Conservation (phyloP, 2,113 vertebrate genomes). For the Bubo blakistoni region DNA sequence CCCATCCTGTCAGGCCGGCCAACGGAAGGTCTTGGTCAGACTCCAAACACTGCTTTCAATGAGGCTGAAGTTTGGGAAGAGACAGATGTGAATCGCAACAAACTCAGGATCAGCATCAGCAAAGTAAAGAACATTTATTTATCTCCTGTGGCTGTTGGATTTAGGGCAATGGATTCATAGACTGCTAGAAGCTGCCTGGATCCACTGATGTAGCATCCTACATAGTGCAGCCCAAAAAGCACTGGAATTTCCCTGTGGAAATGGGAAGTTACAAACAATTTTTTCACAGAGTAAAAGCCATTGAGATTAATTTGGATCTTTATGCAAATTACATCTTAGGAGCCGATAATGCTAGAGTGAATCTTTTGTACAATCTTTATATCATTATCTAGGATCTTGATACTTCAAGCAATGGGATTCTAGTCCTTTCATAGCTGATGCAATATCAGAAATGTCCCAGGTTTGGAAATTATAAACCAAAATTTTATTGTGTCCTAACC, state of each 20-base stretch:
- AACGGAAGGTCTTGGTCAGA: slow-evolving; percentile 68
- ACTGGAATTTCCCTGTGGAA: neutral
- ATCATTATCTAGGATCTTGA: neutral
- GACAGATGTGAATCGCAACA: slow-evolving; percentile 97
- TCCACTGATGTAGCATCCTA: neutral
- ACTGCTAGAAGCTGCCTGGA: neutral
- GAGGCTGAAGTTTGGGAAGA: slow-evolving; percentile 93
- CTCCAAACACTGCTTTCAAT: slow-evolving; percentile 70
- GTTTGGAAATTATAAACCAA: neutral
- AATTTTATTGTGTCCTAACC: neutral
- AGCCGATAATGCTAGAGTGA: neutral
- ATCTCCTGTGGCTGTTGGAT: neutral
- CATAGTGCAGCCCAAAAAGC: neutral
- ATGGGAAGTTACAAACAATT: neutral
- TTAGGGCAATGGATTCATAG: neutral
- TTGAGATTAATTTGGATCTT: neutral
- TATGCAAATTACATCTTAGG: neutral
- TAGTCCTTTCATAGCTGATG: neutral
- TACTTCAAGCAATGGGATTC: neutral
- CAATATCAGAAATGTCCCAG: neutral
- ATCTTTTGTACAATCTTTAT: neutral
- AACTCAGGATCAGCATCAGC: slow-evolving; percentile 97
- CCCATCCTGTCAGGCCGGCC: slow-evolving; percentile 79
- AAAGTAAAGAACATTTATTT: slow-evolving; percentile 79
- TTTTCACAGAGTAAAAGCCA: neutral